phyloP scores from a whole-genome alignment of 2,888 invertebrate genomes.

The Melanostoma mellinum region DNA sequence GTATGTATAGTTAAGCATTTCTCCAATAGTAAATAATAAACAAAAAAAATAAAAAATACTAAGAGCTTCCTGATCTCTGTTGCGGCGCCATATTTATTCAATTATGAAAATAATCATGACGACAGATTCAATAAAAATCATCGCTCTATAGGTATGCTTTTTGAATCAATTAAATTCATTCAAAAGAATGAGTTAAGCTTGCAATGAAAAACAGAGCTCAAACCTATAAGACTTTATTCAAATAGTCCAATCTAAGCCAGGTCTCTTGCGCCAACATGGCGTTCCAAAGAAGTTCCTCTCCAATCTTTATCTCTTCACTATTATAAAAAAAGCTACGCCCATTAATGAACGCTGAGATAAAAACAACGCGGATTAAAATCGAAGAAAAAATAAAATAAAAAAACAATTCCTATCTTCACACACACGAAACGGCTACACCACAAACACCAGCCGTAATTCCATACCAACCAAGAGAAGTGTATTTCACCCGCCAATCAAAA shows the following conservation, averaged over 20 bases:
- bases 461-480: conserved; percentile 54
- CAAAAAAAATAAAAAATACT: too few relatives aligned
- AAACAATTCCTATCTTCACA: conserved; percentile 32
- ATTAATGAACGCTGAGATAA: conserved; percentile 62
- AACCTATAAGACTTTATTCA: too few relatives aligned
- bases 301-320: conserved; percentile 47
- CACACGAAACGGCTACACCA: conserved; percentile 4
- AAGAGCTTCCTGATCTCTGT: too few relatives aligned
- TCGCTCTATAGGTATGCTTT: too few relatives aligned
- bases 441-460: conserved; percentile 8
- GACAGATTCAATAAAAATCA: too few relatives aligned
- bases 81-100: too few relatives aligned
- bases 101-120: too few relatives aligned
- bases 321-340: conserved; percentile 61
- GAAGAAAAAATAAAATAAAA: conserved; percentile 8
- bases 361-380: conserved; percentile 57
- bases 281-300: conserved; percentile 19
- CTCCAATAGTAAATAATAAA: too few relatives aligned
- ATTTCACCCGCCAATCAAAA: conserved; percentile 70
- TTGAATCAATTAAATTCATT: too few relatives aligned
- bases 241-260: neutral
- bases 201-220: too few relatives aligned
- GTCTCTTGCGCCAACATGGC: conserved; percentile 61
- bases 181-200: too few relatives aligned
- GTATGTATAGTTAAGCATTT: too few relatives aligned